A percentile compares a stretch with the other conserved stretches of the same genome.
These are phyloP conservation scores for Pegoplata infirma DNA, from an alignment of 2,888 invertebrate species.

Conservation along the genomic window DNA sequence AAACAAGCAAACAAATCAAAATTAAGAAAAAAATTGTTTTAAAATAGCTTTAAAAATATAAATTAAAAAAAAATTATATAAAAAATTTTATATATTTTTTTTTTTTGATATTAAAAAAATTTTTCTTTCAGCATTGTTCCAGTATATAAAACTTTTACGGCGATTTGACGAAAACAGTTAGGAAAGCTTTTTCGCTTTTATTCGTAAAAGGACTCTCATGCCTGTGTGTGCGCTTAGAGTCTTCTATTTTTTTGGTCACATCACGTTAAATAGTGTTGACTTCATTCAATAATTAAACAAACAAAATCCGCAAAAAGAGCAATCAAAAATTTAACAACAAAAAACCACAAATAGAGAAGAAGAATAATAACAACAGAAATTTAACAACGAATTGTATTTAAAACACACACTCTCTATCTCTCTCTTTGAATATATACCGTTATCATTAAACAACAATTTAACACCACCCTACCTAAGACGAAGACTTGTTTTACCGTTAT, in stretches of 20 bases:
- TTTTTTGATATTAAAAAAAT: too few species aligned
- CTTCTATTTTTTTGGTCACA: too few species aligned
- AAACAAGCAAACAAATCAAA: neutral
- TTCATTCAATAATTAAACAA: conserved; percentile 45
- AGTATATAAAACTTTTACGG: conserved; percentile 56
- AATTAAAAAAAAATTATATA: conserved; percentile 46
- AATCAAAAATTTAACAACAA: conserved; percentile 34
- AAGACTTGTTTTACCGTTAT: conserved; percentile 4
- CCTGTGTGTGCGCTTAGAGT: conserved; percentile 53
- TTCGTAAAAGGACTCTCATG: conserved; percentile 52
- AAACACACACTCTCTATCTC: conserved; percentile 5
- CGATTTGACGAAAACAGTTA: conserved; percentile 45
- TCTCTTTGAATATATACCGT: too few species aligned
- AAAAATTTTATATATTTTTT: conserved; percentile 49
- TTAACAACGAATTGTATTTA: conserved; percentile 51
- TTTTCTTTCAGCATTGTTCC: conserved; percentile 58
- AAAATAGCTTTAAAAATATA: neutral
- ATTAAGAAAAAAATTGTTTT: too few species aligned
- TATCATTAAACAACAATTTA: conserved; percentile 16
- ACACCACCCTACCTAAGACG: conserved; percentile 6
- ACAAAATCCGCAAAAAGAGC: conserved; percentile 31
- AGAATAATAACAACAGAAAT: conserved; percentile 25
- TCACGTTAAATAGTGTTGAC: conserved; percentile 29
- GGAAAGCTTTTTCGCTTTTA: conserved; percentile 57
- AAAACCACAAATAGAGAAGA: conserved; percentile 42